Evolutionary conservation across 2,888 invertebrate species (phyloP).

Genomic region (Morpho achilles): DNA sequence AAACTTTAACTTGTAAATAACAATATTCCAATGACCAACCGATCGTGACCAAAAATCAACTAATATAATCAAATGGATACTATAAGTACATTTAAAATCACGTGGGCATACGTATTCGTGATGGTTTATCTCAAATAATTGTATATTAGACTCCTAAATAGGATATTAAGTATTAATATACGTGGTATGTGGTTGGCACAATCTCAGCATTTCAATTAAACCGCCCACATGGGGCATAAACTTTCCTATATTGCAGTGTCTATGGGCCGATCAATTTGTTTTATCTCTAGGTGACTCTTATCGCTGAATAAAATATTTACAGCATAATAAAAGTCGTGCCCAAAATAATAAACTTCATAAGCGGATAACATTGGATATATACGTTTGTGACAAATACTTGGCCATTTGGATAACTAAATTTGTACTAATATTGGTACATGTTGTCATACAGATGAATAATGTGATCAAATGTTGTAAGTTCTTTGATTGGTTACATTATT

Average conservation of each 20-base stretch:
- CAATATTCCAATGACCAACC: no score
- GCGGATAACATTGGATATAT: conserved; percentile 46
- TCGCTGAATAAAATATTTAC: conserved; percentile 74
- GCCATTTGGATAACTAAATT: background rate
- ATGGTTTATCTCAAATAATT: conserved; percentile 22
- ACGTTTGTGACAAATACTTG: conserved; percentile 1
- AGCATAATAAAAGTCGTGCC: conserved; percentile 69
- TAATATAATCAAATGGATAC: conserved; percentile 14
- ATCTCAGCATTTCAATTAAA: conserved; percentile 67
- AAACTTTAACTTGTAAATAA: no score
- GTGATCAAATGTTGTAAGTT: no score
- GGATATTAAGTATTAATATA: conserved; percentile 62
- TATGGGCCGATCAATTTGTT: conserved; percentile 64
- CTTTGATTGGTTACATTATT: no score
- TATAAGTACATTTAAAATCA: conserved; percentile 17
- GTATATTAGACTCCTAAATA: conserved; percentile 46
- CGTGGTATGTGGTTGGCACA: conserved; percentile 56
- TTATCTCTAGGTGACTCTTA: conserved; percentile 66
- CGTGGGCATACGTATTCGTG: conserved; percentile 12
- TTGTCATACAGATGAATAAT: no score
- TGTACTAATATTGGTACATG: no score
- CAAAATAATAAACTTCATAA: conserved; percentile 69
- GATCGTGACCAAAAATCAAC: background rate
- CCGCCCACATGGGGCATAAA: conserved; percentile 64
- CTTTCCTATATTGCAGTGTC: conserved; percentile 34